Base-by-base conservation (phyloP, 2,797 vertebrate genomes). In the Podarcis lilfordi region DNA sequence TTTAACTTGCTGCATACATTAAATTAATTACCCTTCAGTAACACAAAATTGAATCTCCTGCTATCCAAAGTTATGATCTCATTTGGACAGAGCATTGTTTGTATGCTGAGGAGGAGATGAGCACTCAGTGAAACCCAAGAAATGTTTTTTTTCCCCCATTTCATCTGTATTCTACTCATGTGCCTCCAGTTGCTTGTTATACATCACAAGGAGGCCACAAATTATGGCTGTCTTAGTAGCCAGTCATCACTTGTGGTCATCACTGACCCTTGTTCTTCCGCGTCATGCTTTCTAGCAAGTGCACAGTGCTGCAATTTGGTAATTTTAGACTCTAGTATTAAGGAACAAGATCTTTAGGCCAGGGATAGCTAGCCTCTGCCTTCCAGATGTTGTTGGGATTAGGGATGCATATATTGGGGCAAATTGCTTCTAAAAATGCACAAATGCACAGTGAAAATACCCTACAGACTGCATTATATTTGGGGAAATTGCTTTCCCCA, bases 11-110 rank as follows among this genome's bases (percentile, higher is more conserved):
- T 83, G 37, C 86, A 81, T 90, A 91, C 94, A 90, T 66, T 0
- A 93, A 92, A 93, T 93, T 91, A 94, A 91, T 93, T 92, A 90
- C 81, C 90, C 84, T 94, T 92, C 89, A 92, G 85, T 66, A 68
- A 50, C 21, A 25, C 69, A 78, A 71, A 86, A 92, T 89, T 91
- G 92, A 92, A 89, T 92, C 43, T 92, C 86, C 86, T 85, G 91
- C 88, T 91, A 86, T 82, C 90, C 91, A 90, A 90, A 83, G 80
- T 82, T 90, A 82, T 71, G 87, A 86, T 88, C 21, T 59, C 91
- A 91, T 86, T 89, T 93, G 88, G 89, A 91, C 82, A 45, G 86
- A 88, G 86, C 0, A 89, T 92, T 95, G 82, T 93, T 92, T 90
- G 90, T 64, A 79, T 68, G 88, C 94, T 87, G 72, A 68, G 0